Conservation (phyloP, 1,140 invertebrate species). For the Grapholita molesta region DNA sequence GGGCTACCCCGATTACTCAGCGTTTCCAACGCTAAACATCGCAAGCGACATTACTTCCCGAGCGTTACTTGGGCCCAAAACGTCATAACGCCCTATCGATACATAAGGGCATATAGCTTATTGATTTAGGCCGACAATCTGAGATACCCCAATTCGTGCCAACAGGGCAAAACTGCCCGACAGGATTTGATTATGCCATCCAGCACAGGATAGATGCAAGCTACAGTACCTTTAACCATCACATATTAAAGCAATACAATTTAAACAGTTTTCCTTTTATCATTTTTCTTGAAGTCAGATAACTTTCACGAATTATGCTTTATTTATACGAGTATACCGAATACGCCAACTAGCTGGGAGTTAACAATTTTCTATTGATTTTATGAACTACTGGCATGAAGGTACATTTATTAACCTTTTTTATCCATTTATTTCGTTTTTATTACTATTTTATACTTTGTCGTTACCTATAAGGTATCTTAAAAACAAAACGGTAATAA, state of each 20-base stretch:
- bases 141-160: not conserved
- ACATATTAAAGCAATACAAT: constrained; percentile 28
- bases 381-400: too few relatives aligned
- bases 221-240: not conserved
- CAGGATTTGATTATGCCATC: constrained; percentile 53
- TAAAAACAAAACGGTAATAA: too few relatives aligned
- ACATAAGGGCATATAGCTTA: not conserved
- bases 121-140: not conserved
- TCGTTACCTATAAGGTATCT: too few relatives aligned
- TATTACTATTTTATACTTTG: too few relatives aligned
- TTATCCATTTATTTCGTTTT: too few relatives aligned
- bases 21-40: not conserved
- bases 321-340: too few relatives aligned
- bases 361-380: too few relatives aligned
- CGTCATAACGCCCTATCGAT: constrained; percentile 12
- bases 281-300: not conserved
- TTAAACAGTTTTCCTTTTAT: constrained; percentile 6
- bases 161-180: constrained; percentile 17
- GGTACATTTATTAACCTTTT: too few relatives aligned
- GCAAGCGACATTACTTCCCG: not conserved
- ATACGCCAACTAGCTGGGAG: too few relatives aligned
- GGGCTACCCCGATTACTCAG: constrained; percentile 50
- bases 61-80: not conserved
- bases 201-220: constrained; percentile 1
- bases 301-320: not conserved